A percentile compares a stretch with the other conserved stretches of the same genome.
Conservation (phyloP, 2,797 vertebrate species). For the Octomys mimax region DNA sequence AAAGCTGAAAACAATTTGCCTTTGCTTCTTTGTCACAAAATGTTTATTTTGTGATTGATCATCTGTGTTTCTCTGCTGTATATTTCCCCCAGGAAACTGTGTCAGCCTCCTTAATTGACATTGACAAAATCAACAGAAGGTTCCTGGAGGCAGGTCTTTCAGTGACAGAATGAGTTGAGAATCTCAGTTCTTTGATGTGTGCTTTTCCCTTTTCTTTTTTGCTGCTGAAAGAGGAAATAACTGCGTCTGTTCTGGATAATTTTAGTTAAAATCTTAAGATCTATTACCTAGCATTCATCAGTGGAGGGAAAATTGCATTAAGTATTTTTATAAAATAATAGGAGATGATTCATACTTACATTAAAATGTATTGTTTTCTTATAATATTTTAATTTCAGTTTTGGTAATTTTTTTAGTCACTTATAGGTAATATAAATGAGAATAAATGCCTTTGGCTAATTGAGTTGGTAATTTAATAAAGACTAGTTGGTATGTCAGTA, state of each 20-base stretch:
- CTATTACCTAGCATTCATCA: slow-evolving; percentile 37
- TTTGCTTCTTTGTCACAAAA: slow-evolving; percentile 57
- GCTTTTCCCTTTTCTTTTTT: neutral
- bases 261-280: slow-evolving; percentile 46
- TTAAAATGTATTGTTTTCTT: slow-evolving; percentile 51
- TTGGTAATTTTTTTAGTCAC: slow-evolving; percentile 57
- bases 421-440: slow-evolving; percentile 52
- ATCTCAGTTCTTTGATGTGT: neutral
- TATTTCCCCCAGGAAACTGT: slow-evolving; percentile 37
- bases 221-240: slow-evolving; percentile 40
- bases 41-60: slow-evolving; percentile 37
- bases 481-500: neutral
- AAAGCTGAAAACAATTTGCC: slow-evolving; percentile 30
- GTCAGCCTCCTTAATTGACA: slow-evolving; percentile 47
- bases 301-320: slow-evolving; percentile 3
- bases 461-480: slow-evolving; percentile 57
- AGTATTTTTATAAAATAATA: slow-evolving; percentile 38
- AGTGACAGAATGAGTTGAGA: neutral
- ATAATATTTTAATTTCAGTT: slow-evolving; percentile 42
- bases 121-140: slow-evolving; percentile 1
- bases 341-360: slow-evolving; percentile 16
- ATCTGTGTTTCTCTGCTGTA: slow-evolving; percentile 37
- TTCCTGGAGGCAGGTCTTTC: slow-evolving; percentile 23
- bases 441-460: slow-evolving; percentile 52
- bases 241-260: slow-evolving; percentile 20